Conservation (phyloP, 2,888 invertebrate genomes). For the Pyrocoelia pectoralis region DNA sequence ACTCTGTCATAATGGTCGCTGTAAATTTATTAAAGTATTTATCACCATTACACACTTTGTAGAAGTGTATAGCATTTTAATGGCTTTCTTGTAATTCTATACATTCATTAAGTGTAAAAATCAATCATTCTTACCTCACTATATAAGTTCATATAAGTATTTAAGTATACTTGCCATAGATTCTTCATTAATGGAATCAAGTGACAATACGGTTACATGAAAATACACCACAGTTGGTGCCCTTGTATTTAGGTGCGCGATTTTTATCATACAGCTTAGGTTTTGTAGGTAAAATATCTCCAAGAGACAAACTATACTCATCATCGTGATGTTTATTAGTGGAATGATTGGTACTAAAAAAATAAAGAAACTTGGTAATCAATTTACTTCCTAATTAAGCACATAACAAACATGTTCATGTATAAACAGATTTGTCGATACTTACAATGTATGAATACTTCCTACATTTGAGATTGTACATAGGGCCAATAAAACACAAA, state of each 20-base stretch:
- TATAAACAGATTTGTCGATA: conserved; percentile 37
- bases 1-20: no score
- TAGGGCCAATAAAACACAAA: conserved; percentile 47
- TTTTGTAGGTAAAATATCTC: conserved; percentile 84
- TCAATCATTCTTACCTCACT: neutral
- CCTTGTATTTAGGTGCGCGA: conserved; percentile 85
- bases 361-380: conserved; percentile 16
- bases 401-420: conserved; percentile 38
- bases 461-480: conserved; percentile 49
- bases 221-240: conserved; percentile 90
- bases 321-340: conserved; percentile 44
- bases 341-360: conserved; percentile 26
- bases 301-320: conserved; percentile 77
- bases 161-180: conserved; percentile 75
- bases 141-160: neutral
- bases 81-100: conserved; percentile 8
- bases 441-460: conserved; percentile 51
- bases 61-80: neutral
- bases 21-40: neutral
- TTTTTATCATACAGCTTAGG: conserved; percentile 91
- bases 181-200: conserved; percentile 96
- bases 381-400: conserved; percentile 37
- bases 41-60: neutral
- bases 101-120: neutral
- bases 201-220: conserved; percentile 87